Evolutionary conservation across 2,888 invertebrate genomes (phyloP), one percentile per base, ranked within the genome.

Genomic region (Pyralis farinalis): DNA sequence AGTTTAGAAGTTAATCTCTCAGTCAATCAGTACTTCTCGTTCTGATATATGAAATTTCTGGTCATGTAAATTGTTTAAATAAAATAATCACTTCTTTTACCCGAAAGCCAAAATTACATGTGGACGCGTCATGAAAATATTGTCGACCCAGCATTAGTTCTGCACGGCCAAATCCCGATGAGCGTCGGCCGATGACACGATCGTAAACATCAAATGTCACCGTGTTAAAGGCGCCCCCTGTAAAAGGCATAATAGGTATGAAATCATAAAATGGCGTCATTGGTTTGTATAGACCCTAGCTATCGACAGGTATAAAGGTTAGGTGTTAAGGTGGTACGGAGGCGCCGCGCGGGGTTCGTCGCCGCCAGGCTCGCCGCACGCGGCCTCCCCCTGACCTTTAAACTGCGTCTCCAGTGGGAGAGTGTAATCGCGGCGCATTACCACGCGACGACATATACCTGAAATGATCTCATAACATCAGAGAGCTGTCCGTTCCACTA

Each of bases 351-450:
- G 55, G 56, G 53, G 54, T 43, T 45, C 48, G 53, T 45, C 48
- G 53, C 22, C 40, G 46, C 28, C 40, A 21, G 27, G 34, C 35
- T 35, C 30, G 34, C 35, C 32, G 51, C 44, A 42, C 46, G 42
- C 49, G 52, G 54, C 56, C 66, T 51, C 73, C 75, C 71, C 55
- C 63, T 75, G 72, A 79, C 81, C 78, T 80, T 80, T 79, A 64
- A 44, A 58, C 37, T 56, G 50, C 57, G 57, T 46, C 58, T 67
- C 68, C 65, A 68, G 63, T 59, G 67, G 66, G 71, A 58, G 53
- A 56, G 53, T 49, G 66, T 64, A 68, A 67, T 65, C 71, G 63
- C 64, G 57, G 65, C 65, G 71, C 71, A 69, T 70, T 64, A 69
- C 63, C 59, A 56, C 64, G 63, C 63, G 63, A 57, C 58, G 62